phyloP scores from a whole-genome alignment of 2,797 vertebrate species.

The Buceros bicornis region DNA sequence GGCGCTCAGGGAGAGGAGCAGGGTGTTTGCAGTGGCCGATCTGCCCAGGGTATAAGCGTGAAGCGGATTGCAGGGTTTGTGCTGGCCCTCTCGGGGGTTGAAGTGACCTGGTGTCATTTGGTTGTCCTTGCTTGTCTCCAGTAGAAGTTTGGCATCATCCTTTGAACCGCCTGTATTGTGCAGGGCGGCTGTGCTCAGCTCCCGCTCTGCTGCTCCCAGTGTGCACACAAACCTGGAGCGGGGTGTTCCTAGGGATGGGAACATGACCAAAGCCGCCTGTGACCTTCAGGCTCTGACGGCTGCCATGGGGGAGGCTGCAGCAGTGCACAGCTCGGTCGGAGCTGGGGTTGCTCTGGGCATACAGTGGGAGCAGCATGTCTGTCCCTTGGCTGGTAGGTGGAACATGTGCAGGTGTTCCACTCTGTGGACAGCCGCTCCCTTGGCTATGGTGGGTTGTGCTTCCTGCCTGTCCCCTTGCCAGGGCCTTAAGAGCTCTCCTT shows the following conservation, averaged over 20 bases:
- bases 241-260: neutral
- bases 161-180: neutral
- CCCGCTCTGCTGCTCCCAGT: neutral
- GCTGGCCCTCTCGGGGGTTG: neutral
- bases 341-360: rapidly evolving
- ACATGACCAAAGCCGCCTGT: neutral
- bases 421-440: too few relatives aligned
- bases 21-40: neutral
- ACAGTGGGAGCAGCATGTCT: rapidly evolving
- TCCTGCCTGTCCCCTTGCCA: neutral
- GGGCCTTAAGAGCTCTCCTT: neutral
- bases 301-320: neutral
- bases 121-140: neutral
- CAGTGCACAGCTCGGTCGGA: neutral
- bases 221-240: rapidly evolving
- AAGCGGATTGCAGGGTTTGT: neutral
- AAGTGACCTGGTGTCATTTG: neutral
- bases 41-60: neutral
- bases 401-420: rapidly evolving
- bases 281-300: neutral
- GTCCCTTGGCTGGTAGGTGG: neutral
- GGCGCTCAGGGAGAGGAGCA: neutral
- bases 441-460: rapidly evolving
- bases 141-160: neutral
- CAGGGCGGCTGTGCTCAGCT: neutral